Percentiles rank a stretch among this genome's conserved stretches.
These are phyloP conservation scores for Drosophila paramelanica DNA, from an alignment of 2,888 invertebrate genomes.

Conservation along the genomic window DNA sequence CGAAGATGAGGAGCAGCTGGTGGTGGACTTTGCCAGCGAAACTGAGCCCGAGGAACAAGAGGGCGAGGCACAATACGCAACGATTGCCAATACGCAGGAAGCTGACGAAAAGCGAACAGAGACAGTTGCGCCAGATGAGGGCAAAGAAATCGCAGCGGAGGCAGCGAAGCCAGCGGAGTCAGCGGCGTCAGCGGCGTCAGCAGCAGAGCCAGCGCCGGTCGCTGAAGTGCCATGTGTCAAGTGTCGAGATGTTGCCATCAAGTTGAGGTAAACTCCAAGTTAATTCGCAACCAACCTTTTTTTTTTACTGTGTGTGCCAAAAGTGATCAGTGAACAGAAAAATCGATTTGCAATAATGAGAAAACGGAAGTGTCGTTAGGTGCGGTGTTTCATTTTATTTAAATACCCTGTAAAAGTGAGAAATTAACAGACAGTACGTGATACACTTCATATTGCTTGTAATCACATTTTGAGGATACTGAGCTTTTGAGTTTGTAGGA, in stretches of 20 bases:
- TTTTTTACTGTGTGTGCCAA: slow-evolving; percentile 13
- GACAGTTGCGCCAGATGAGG: not conserved
- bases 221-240: slow-evolving; percentile 82
- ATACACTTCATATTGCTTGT: too few species aligned
- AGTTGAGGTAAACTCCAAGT: slow-evolving; percentile 74
- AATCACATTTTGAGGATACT: too few species aligned
- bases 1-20: slow-evolving; percentile 55
- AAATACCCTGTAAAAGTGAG: not conserved
- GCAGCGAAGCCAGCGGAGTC: not conserved
- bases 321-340: not conserved
- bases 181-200: not conserved
- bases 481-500: too few species aligned
- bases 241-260: slow-evolving; percentile 81
- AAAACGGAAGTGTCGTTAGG: not conserved
- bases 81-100: slow-evolving; percentile 34
- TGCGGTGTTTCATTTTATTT: not conserved
- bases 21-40: slow-evolving; percentile 71
- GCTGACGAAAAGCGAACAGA: not conserved
- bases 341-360: not conserved
- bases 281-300: slow-evolving; percentile 12
- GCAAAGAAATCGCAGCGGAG: not conserved
- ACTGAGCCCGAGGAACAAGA: slow-evolving; percentile 55
- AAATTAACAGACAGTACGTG: too few species aligned
- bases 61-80: slow-evolving; percentile 62
- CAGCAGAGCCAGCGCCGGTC: slow-evolving; percentile 4